phyloP scores from a whole-genome alignment of 2,113 vertebrate species.

The Oreochromis spilurus region DNA sequence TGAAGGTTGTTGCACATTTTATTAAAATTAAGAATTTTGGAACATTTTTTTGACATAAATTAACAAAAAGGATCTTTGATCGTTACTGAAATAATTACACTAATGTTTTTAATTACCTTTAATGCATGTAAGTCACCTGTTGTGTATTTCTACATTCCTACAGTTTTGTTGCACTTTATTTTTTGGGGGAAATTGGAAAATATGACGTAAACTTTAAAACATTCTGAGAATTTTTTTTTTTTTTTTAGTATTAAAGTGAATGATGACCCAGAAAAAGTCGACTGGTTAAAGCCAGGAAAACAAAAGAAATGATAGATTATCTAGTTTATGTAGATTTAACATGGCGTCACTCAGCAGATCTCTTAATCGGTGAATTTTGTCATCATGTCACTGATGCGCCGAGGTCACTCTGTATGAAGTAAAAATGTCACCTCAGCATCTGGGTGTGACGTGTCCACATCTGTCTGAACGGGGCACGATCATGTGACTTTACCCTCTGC shows the following conservation, averaged over 20 bases:
- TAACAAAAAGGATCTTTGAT: background rate
- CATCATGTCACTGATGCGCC: fast-evolving
- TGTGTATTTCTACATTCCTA: background rate
- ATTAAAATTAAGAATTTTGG: background rate
- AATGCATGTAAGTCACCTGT: background rate
- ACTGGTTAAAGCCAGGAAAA: background rate
- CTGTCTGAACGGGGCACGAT: background rate
- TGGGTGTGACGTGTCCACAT: background rate
- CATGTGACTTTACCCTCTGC: background rate
- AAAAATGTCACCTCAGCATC: background rate
- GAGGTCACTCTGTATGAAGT: fast-evolving
- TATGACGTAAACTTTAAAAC: background rate
- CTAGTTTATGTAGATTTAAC: background rate
- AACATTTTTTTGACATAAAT: background rate
- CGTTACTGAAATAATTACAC: background rate
- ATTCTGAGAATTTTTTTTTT: background rate
- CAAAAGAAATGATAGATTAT: background rate
- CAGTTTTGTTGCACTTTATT: background rate
- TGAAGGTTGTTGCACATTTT: background rate
- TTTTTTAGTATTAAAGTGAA: background rate
- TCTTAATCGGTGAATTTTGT: background rate
- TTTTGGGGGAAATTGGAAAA: background rate
- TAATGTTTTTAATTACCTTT: background rate
- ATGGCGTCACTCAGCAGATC: background rate
- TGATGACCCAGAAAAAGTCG: background rate